A percentile compares a stretch with the other conserved stretches of the same genome.
Conservation (phyloP, 2,888 invertebrate genomes). For the Julus scandinavius region DNA sequence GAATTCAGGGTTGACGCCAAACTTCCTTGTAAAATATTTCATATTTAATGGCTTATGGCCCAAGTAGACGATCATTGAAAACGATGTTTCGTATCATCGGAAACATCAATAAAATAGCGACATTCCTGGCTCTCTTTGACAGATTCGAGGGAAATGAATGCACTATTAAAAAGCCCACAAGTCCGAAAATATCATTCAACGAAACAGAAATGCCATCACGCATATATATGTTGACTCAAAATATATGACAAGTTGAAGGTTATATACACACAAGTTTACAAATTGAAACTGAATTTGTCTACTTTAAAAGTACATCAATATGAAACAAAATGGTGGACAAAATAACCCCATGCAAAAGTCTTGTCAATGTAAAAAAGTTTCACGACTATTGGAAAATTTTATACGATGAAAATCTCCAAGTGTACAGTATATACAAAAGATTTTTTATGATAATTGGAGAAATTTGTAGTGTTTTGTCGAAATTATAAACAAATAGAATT, state of each 20-base stretch:
- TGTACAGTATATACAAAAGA: too few species aligned
- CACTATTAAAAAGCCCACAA: background rate
- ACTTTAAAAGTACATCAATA: background rate
- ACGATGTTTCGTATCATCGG: constrained; percentile 12
- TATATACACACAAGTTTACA: background rate
- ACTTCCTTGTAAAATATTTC: constrained; percentile 33
- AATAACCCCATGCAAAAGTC: too few species aligned
- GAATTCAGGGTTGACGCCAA: background rate
- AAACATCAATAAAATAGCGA: constrained; percentile 10
- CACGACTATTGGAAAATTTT: too few species aligned
- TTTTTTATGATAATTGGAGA: too few species aligned
- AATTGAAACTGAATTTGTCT: background rate
- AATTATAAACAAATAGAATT: too few species aligned
- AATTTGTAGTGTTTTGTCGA: too few species aligned
- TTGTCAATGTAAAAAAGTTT: too few species aligned
- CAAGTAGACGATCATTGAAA: background rate
- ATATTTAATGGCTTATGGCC: background rate
- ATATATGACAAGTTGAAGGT: background rate
- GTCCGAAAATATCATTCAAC: background rate
- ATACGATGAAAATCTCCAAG: too few species aligned
- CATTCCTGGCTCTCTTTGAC: background rate
- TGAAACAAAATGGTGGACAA: too few species aligned
- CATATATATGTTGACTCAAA: background rate
- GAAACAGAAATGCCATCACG: constrained; percentile 13
- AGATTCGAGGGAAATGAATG: constrained; percentile 10